A percentile compares a stretch with the other conserved stretches of the same genome.
phyloP scores from a whole-genome alignment of 2,888 invertebrate genomes.

The Campoletis raptor region DNA sequence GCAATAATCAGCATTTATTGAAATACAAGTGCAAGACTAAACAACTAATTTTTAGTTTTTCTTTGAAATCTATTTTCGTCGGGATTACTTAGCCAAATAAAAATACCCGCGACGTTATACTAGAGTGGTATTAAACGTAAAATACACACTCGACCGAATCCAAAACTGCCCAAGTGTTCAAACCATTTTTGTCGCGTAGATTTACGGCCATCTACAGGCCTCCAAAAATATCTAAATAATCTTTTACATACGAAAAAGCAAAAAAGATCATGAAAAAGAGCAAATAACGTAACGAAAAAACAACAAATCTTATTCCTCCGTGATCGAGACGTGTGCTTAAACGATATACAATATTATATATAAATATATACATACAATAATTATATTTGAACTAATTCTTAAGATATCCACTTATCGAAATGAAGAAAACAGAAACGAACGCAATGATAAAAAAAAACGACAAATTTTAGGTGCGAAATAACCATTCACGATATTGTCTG shows the following conservation, averaged over 20 bases:
- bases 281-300: neutral
- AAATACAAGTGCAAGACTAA: constrained; percentile 41
- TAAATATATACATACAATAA: constrained; percentile 27
- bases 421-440: neutral
- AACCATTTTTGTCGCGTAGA: constrained; percentile 52
- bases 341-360: constrained; percentile 15
- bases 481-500: constrained; percentile 3
- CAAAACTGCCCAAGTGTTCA: constrained; percentile 73
- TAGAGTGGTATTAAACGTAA: neutral
- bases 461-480: constrained; percentile 34
- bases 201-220: constrained; percentile 30
- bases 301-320: constrained; percentile 5
- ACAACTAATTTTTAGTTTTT: constrained; percentile 42
- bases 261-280: constrained; percentile 14
- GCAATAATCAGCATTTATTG: constrained; percentile 25
- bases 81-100: constrained; percentile 30
- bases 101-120: constrained; percentile 39
- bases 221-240: constrained; percentile 46
- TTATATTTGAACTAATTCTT: constrained; percentile 44
- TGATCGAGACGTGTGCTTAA: constrained; percentile 56
- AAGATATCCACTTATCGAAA: constrained; percentile 39
- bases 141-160: constrained; percentile 40
- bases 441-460: neutral
- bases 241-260: constrained; percentile 59
- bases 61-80: neutral